Conservation (phyloP, 2,113 vertebrate species). For the Clarias gariepinus region DNA sequence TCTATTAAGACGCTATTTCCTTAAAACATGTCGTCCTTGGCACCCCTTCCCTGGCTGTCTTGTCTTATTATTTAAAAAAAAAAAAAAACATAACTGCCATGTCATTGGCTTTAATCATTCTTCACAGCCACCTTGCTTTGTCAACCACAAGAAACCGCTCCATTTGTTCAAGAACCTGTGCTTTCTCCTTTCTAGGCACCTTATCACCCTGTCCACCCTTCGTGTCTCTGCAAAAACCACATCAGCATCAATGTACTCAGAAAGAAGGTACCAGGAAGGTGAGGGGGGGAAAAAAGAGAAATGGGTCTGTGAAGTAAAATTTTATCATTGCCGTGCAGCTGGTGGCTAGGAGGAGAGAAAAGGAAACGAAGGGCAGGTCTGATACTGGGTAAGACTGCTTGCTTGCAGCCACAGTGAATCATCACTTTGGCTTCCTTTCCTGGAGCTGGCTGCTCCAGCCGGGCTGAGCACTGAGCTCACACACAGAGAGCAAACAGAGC, state of each 20-base stretch:
- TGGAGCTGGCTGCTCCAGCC: constrained; percentile 20
- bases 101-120: constrained; percentile 22
- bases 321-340: constrained; percentile 47
- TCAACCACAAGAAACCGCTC: constrained; percentile 17
- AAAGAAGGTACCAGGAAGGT: constrained; percentile 21
- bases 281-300: constrained; percentile 26
- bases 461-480: constrained; percentile 13
- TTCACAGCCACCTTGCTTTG: constrained; percentile 15
- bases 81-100: background rate
- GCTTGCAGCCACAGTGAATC: constrained; percentile 50
- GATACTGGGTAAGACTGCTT: constrained; percentile 38
- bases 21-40: constrained; percentile 3
- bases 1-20: constrained; percentile 72
- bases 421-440: constrained; percentile 48
- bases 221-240: constrained; percentile 15
- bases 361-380: constrained; percentile 44
- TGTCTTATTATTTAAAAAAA: background rate
- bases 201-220: constrained; percentile 20
- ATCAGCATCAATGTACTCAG: constrained; percentile 27
- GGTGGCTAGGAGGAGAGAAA: constrained; percentile 34
- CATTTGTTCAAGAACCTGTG: constrained; percentile 15
- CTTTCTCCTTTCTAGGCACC: constrained; percentile 1
- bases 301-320: constrained; percentile 37
- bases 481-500: constrained; percentile 14
- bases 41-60: background rate